A percentile compares a stretch with the other conserved stretches of the same genome.
Conservation (phyloP, 2,113 vertebrate species). For the Pachycephala philippinensis region DNA sequence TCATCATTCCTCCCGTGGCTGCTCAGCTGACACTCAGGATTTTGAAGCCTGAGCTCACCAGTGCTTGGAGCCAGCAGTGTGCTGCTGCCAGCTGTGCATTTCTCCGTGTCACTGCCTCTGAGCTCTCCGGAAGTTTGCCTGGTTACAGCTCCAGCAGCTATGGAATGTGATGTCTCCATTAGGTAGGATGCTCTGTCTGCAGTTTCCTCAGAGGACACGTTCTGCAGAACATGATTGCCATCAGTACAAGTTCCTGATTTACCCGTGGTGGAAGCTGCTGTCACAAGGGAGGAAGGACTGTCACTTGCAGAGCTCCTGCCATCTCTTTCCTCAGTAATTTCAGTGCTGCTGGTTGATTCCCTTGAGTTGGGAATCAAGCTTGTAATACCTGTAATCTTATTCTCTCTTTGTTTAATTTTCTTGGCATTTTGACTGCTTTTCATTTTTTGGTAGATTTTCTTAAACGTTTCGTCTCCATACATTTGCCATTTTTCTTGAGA, state of each 20-base stretch:
- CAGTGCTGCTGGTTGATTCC: not conserved
- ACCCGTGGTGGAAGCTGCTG: not conserved
- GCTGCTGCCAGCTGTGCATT: not conserved
- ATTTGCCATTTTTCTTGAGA: conserved; percentile 95
- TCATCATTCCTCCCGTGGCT: not conserved
- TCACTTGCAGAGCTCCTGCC: not conserved
- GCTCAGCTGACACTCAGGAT: not conserved
- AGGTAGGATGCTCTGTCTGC: not conserved
- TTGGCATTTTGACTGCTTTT: conserved; percentile 64
- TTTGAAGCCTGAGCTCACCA: not conserved
- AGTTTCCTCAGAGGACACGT: not conserved
- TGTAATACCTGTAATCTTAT: not conserved
- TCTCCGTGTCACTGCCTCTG: not conserved
- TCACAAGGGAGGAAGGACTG: not conserved
- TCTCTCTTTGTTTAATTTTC: conserved; percentile 37
- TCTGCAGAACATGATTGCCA: not conserved
- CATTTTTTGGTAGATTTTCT: conserved; percentile 84
- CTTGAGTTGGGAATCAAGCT: not conserved
- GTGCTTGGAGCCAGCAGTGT: not conserved
- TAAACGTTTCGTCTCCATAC: conserved; percentile 89
- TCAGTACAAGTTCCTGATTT: not conserved
- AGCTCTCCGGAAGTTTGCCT: not conserved
- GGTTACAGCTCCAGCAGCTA: not conserved
- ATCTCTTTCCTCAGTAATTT: not conserved
- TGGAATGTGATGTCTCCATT: not conserved